Percentiles rank a stretch among this genome's conserved stretches.
Conservation (phyloP, 2,113 vertebrate genomes). For the Pycnonotus jocosus region DNA sequence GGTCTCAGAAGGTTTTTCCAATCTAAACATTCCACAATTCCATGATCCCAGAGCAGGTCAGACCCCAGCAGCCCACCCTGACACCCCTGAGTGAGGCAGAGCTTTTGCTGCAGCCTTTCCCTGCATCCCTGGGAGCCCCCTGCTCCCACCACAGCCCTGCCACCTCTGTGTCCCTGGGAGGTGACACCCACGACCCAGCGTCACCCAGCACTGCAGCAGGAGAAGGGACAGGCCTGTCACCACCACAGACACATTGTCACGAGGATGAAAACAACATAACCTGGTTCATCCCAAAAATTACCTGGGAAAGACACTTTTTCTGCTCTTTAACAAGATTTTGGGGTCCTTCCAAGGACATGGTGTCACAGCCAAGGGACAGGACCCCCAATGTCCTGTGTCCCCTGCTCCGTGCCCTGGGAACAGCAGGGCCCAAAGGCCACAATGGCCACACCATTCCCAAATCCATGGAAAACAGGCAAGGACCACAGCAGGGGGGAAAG, state of each 20-base stretch:
- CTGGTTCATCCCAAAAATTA: background rate
- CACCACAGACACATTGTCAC: rapidly evolving
- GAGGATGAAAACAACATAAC: background rate
- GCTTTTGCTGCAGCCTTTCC: background rate
- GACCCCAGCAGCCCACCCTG: background rate
- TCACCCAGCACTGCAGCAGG: background rate
- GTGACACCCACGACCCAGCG: rapidly evolving
- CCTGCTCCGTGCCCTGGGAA: background rate
- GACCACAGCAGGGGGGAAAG: background rate
- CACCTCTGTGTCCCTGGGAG: background rate
- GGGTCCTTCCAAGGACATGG: background rate
- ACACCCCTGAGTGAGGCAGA: rapidly evolving
- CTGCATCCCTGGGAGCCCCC: background rate
- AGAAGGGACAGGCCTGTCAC: background rate
- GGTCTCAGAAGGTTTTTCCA: background rate
- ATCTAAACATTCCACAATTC: background rate
- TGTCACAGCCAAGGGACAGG: background rate
- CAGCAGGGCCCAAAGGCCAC: rapidly evolving
- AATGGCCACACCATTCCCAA: background rate
- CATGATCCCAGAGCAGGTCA: rapidly evolving
- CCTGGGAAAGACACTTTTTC: background rate
- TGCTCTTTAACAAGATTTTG: background rate
- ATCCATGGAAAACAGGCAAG: background rate
- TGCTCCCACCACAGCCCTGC: background rate
- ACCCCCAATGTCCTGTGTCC: background rate